Base-by-base conservation (phyloP, 53 echinoderm and acorn worm species). In the Zoroaster sp. region DNA sequence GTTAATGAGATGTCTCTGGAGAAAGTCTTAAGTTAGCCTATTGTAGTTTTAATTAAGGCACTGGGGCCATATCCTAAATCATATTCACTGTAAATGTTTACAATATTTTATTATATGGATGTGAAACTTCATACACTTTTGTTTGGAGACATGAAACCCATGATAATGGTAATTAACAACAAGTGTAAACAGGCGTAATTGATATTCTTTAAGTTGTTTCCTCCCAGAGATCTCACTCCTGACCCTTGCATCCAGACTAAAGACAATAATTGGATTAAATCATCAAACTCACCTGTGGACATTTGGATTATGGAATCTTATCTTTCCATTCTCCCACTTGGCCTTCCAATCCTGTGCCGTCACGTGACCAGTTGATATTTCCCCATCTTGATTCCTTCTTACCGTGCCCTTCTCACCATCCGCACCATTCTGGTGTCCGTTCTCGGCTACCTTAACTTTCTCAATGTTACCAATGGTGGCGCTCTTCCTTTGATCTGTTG, bases 341-440 rank as follows among this genome's bases (percentile, higher is more conserved):
- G 47, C 77, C 73, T 89, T 69, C 98, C 98, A 98, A 66, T 92
- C 94, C 4, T 91, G 83, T 18, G 76, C 40, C 51, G 87, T 85
- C 81, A 98, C 91, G 76, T 95, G 72, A 5, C 94, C 92, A 40
- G 93, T 91, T 17, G 94, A 88, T 39, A 77, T 17, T 9, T 98
- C 98, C 12, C 98, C 98, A 69, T 96, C 95, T 54, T 98, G 98
- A 54, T 98, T 98, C 52, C 87, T 87, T 44, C 74, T 92, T 30
- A 72, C 14, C 3, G 9, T 37, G 44, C 10, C 68, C n/a, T 54
- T 31, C 33, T 68, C 35, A 12, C 25, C 73, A 5, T 85, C 66
- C 18, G 59, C 45, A 4, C 31, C 75, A 4, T 49, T 34, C 15
- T 39, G 76, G 38, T 89, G 89, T 17, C 89, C 89, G 28, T 89